Evolutionary conservation across 53 echinoderm and acorn worm species (phyloP).

Genomic region (Henricia sp.): DNA sequence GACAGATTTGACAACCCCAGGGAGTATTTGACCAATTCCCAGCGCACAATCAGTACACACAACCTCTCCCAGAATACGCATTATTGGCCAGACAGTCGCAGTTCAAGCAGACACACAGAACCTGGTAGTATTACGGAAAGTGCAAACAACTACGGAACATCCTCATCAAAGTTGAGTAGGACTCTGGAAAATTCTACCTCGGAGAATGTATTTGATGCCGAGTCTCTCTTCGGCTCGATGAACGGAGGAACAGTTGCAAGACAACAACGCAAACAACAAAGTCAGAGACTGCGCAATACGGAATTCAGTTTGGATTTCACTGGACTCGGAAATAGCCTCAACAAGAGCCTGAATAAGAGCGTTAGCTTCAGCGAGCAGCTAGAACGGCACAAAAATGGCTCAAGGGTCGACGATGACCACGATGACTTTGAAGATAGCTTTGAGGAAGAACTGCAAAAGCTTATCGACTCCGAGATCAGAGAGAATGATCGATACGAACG

Average conservation of each 20-base stretch:
- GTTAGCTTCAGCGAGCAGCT: slow-evolving; percentile 77
- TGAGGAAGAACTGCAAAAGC: slow-evolving; percentile 82
- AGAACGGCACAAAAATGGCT: slow-evolving; percentile 13
- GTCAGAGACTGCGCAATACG: slow-evolving; percentile 37
- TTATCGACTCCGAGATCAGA: slow-evolving; percentile 70
- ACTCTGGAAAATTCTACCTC: slow-evolving; percentile 23
- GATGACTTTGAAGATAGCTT: slow-evolving; percentile 84
- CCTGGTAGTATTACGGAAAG: slow-evolving; percentile 4
- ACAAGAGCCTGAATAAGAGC: slow-evolving; percentile 83
- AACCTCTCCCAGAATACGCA: slow-evolving; percentile 83
- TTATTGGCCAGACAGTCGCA: slow-evolving; percentile 23
- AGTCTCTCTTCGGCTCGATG: slow-evolving; percentile 49
- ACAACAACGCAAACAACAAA: slow-evolving; percentile 22
- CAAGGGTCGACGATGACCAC: slow-evolving; percentile 61
- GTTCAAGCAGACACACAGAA: slow-evolving; percentile 8
- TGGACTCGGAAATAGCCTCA: slow-evolving; percentile 84
- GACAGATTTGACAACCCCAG: slow-evolving; percentile 63
- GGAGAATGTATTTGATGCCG: slow-evolving; percentile 38
- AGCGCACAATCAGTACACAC: slow-evolving; percentile 78
- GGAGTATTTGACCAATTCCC: slow-evolving; percentile 79
- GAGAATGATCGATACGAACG: slow-evolving; percentile 61
- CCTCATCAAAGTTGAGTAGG: slow-evolving; percentile 18
- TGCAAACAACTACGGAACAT: neutral
- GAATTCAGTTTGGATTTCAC: slow-evolving; percentile 82
- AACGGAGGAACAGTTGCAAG: slow-evolving; percentile 36